A percentile compares a stretch with the other conserved stretches of the same genome.
Conservation (phyloP, 2,797 vertebrate genomes). For the Gymnopithys bicolor region DNA sequence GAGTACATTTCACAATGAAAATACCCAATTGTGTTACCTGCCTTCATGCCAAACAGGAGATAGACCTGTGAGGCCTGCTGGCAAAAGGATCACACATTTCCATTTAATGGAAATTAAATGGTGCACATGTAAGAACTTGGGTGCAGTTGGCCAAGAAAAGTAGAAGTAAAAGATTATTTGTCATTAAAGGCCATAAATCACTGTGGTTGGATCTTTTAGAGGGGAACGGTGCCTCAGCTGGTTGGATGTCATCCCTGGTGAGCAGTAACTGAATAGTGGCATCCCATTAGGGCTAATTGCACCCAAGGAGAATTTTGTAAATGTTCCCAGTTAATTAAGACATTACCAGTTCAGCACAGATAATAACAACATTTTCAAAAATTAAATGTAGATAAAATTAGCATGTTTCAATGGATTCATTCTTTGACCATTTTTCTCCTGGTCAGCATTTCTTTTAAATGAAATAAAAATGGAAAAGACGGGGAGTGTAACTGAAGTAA, state of each 20-base stretch:
- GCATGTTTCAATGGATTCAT: not conserved
- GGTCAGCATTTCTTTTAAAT: not conserved
- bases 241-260: not conserved
- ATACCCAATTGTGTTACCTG: not conserved
- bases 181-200: not conserved
- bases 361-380: not conserved
- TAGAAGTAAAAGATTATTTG: not conserved
- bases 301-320: not conserved
- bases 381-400: not conserved
- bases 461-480: not conserved
- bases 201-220: not conserved
- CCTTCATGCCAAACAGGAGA: not conserved
- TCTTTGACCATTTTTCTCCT: not conserved
- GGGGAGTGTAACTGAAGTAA: not conserved
- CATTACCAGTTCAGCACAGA: slow-evolving; percentile 2
- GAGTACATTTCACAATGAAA: not conserved
- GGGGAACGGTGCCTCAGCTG: not conserved
- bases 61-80: not conserved
- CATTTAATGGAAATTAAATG: not conserved
- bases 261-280: not conserved
- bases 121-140: not conserved
- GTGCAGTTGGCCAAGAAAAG: not conserved
- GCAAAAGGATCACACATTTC: not conserved
- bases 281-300: not conserved
- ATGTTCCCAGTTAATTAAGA: not conserved